Base-by-base conservation (phyloP, 2,888 invertebrate species). In the Andrena minutula region DNA sequence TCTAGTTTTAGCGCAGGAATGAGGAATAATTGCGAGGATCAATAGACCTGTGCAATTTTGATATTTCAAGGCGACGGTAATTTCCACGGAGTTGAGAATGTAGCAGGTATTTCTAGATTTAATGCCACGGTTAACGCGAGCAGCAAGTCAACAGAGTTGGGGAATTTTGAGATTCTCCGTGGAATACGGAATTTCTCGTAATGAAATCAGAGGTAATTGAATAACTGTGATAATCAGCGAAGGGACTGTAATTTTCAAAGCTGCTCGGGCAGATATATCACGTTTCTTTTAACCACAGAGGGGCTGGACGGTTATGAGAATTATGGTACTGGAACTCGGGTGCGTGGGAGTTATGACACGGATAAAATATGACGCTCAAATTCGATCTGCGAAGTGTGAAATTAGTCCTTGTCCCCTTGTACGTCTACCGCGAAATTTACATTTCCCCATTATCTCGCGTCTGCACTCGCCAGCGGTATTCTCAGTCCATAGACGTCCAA, bases 321-420 rank as follows among this genome's bases (percentile, higher is more conserved):
- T 61, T 30, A 49, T 20, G 60, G 23, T 30, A 28, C 61, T 16
- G 16, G 4, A 7, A 47, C 58, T 35, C n/a, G 47, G 1, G 6
- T 8, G 12, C 26, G 6, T 7, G 56, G 60, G 64, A 69, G 64
- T 65, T 72, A 2, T 58, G 75, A 74, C 56, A 49, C 32, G 74
- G 58, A 77, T 58, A 80, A 85, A 83, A 61, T 66, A 63, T 66
- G 69, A 63, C 66, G 78, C 51, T 35, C 41, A 71, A 82, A 77
- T 74, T 68, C 69, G 83, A 82, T 78, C 68, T 58, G 79, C 63
- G 74, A 82, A 70, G 85, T 80, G 83, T 83, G 75, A 86, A 86
- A 86, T 85, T 87, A 76, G 68, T 70, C 80, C 61, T 66, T 72
- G 72, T 60, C 47, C 69, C 65, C 30, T 41, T 66, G 49, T 70